Evolutionary conservation across 1,140 invertebrate species (phyloP).

Genomic region (Drosophila oshimai): DNA sequence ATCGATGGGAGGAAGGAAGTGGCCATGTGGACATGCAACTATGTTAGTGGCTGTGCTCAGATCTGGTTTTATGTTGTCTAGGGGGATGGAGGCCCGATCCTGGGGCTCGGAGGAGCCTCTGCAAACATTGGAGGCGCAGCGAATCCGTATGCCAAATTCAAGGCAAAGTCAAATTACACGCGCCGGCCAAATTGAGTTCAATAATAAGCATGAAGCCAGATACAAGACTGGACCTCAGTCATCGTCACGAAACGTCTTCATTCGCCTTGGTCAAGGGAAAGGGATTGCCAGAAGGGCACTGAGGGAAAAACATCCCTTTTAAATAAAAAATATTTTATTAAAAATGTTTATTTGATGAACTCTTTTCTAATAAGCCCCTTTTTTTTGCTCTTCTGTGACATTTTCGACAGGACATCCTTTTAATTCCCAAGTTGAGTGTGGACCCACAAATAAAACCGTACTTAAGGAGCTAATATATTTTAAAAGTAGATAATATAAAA

Average conservation of each 20-base stretch:
- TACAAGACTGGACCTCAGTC: constrained; percentile 56
- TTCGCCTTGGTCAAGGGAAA: constrained; percentile 47
- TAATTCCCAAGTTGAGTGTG: too few relatives aligned
- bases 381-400: too few relatives aligned
- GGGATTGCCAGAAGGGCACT: constrained; percentile 7
- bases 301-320: neutral
- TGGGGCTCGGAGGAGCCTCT: constrained; percentile 10
- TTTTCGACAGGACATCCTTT: too few relatives aligned
- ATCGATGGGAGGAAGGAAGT: constrained; percentile 53
- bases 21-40: constrained; percentile 47
- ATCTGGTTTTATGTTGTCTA: constrained; percentile 33
- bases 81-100: constrained; percentile 13
- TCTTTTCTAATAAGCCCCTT: too few relatives aligned
- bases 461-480: too few relatives aligned
- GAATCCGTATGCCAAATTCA: constrained; percentile 76
- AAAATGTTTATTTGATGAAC: neutral
- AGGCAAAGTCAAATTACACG: constrained; percentile 78
- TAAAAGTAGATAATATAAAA: too few relatives aligned
- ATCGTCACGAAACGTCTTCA: constrained; percentile 81
- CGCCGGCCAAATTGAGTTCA: constrained; percentile 76
- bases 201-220: constrained; percentile 73
- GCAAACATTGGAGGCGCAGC: constrained; percentile 70
- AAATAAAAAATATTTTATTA: neutral
- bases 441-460: too few relatives aligned
- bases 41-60: constrained; percentile 16